Evolutionary conservation across 2,113 vertebrate species (phyloP), one percentile per base, ranked within the genome.

Genomic region (Myiozetetes cayanensis): DNA sequence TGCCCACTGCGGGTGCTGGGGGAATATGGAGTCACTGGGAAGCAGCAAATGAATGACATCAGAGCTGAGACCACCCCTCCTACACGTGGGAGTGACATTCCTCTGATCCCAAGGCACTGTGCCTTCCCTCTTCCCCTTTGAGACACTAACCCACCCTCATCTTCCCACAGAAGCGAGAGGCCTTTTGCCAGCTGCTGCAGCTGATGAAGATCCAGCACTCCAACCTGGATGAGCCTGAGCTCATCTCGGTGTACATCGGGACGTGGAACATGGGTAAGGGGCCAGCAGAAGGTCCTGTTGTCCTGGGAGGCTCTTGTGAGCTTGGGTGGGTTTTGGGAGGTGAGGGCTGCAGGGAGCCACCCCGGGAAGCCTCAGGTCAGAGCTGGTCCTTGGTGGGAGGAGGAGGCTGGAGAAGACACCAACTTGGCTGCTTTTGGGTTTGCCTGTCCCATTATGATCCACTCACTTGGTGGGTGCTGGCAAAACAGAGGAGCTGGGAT

Each of bases 191-290:
- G 50, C 98, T 99, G 79, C 97, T 99, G 63, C 98, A 98, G 95
- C 97, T 99, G 96, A 98, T 99, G 98, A 99, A 97, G 95, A 97
- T 96, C 63, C 96, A 97, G 35, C 98, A 98, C 77, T 98, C 98
- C 55, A 97, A 98, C 61, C 98, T 97, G 85, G 97, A 96, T 0
- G 98, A 99, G 94, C 98, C 98, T 2, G 98, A 99, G 44, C 50
- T 98, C 91, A 96, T 99, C 95, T 99, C 98, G 0, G 97, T 99
- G 68, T 99, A 99, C 22, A 88, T 99, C 0, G 99, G 99, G 92
- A 99, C 98, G 0, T 99, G 98, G 99, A 99, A 99, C 93, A 99
- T 99, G 99, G 98, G 99, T 99, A 97, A 98, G 50, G 33, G 9
- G 20, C 22, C 24, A 35, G 56, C 25, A 43, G 9, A 39, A 39